Base-by-base conservation (phyloP, 1,140 invertebrate genomes). In the Drosophila sucinea region DNA sequence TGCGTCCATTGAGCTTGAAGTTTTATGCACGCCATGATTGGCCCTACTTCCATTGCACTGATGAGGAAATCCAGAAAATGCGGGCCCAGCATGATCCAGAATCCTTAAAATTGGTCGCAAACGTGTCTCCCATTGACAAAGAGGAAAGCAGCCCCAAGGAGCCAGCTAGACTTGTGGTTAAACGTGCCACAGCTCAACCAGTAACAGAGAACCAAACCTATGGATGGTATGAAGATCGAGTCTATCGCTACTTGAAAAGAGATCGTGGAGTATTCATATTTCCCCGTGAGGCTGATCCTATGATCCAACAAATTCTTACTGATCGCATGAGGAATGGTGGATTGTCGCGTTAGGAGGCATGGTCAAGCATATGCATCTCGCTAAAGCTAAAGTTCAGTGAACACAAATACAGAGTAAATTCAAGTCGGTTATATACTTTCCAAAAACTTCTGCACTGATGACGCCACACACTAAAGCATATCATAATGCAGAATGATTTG, bases 1-100 rank as follows among this genome's bases (percentile, higher is more conserved):
- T 76, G 27, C 54, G 51, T 7, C 83, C 79, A 5, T 35, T 86
- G 54, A 60, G 79, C 1, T 47, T 86, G 1, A 86, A 86, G 51
- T 87, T 87, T 23, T 86, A 86, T 33, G 83, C 83, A 0, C 83
- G 83, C 1, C 83, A 86, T 58, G 83, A 86, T 65, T 79, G 79
- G 79, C 72, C 72, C 0, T 86, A 86, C 35, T 87, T 76, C 23
- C 73, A 79, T 25, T 86, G 82, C 64, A 77, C 69, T 0, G 61
- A 58, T 0, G 27, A 70, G 6, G 66, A 86, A 30, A 60, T 73
- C 23, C 60, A 62, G 0, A 67, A 56, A 8, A 73, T 82, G 55
- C 79, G 70, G 0, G 71, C 75, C 30, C 71, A 82, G 29, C 64
- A 82, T 3, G 83, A 81, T 38, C 70, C 67, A 35, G 74, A 57